Evolutionary conservation across 2,113 vertebrate species (phyloP), one percentile per base, ranked within the genome.

Genomic region (Craseonycteris thonglongyai): DNA sequence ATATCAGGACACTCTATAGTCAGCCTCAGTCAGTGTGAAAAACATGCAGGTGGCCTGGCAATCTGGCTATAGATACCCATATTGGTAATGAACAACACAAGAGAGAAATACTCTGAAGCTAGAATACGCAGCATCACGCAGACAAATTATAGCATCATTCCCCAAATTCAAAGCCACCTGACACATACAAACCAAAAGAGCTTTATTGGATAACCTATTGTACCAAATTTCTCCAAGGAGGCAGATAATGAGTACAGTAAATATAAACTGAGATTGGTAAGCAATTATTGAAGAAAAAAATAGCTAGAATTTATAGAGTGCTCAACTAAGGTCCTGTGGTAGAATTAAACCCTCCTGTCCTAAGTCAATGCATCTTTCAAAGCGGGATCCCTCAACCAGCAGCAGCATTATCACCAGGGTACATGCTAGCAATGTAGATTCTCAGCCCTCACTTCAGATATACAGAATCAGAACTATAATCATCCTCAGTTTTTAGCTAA

Each of bases 21-120:
- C 76, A 72, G 49, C 21, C 24, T 78, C 88, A 58, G 0, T 84
- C 35, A 68, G 21, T 68, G 38, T 93, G 49, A 95, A 38, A 49
- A 91, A 93, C 72, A 45, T 51, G 42, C 91, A 95, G 85, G 94
- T 94, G 56, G 66, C 45, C 68, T 96, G 85, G 93, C 61, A 96
- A 65, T 58, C 15, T 3, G 47, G 56, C 24, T 33, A 2, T 14
- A 35, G 26, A 24, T 59, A 28, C 7, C 35, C 30, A 16, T 35
- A 28, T 7, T 84, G 54, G 63, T 51, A 66, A 92, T n/a, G 87
- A 93, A 18, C 10, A 78, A 24, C 68, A 83, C 13, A 6, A 56
- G 63, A 80, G 35, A 79, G 33, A 91, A 74, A 24, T 35, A 18
- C 42, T 72, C 66, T 0, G 18, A 54, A 78, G 21, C 13, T 76